Evolutionary conservation across 2,888 invertebrate species (phyloP), one percentile per base, ranked within the genome.

Genomic region (Hymenopus coronatus): DNA sequence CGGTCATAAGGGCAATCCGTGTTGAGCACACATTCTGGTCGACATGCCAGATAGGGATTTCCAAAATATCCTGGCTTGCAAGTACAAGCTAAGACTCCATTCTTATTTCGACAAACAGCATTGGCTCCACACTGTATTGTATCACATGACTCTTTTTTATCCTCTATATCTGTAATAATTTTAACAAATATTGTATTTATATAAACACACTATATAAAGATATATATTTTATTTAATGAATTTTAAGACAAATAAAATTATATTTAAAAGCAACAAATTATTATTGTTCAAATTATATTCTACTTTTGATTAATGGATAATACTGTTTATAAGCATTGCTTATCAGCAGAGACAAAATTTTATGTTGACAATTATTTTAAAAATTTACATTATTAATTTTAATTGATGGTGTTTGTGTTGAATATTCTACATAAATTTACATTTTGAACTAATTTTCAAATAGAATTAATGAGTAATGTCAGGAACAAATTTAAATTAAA

Each of bases 21-120:
- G 92, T 98, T 98, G 20, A 97, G 95, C 1, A 97, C 96, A 93
- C 98, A 98, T 93, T 97, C 96, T 1, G 97, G 97, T 88, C 96
- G 95, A 91, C 97, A 97, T 9, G 96, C 96, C 90, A 96, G 93
- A 91, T 96, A 96, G 0, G 98, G 97, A 93, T 98, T 97, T 85
- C 98, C 98, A 91, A 95, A 96, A 93, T 96, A 98, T 87, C 96
- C 96, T 89, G 95, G 95, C 89, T 95, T 94, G 92, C 98, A 98
- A 90, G 95, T 94, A 92, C 98, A 98, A 14, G 95, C 94, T 4
- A 96, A 93, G 2, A 95, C 95, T n/a, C 96, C 96, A 91, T 95
- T 94, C 87, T 94, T 93, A 91, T 97, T 95, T 92, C 94, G 94
- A 91, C 97, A 97, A 89, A 95, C 93, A 2, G 97, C 96, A 92